These are phyloP conservation scores for Triplophysa bombifrons DNA, from an alignment of 2,797 vertebrate species.

Conservation along the genomic window DNA sequence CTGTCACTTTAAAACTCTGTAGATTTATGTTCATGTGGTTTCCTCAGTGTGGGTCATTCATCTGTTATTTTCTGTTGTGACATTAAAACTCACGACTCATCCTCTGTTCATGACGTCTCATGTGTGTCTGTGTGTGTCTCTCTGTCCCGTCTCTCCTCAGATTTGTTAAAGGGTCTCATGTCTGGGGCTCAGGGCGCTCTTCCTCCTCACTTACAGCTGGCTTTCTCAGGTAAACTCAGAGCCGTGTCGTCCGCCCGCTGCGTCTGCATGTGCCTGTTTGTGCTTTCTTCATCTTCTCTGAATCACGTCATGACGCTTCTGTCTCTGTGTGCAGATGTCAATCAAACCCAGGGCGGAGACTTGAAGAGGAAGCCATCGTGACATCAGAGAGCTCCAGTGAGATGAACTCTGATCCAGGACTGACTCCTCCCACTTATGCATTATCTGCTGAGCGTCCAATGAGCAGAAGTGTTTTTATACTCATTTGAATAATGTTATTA, in stretches of 20 bases:
- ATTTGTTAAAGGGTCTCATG: slow-evolving; percentile 98
- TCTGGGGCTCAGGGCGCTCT: slow-evolving; percentile 92
- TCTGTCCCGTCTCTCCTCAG: slow-evolving; percentile 73
- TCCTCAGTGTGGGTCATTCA: not conserved
- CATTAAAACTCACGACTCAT: not conserved
- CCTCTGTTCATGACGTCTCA: slow-evolving; percentile 16
- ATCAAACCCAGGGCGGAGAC: slow-evolving; percentile 93
- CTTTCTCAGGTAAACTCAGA: slow-evolving; percentile 88
- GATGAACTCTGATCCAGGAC: slow-evolving; percentile 43
- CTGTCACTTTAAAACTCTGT: too few relatives aligned
- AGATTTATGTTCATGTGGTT: too few relatives aligned
- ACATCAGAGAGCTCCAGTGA: slow-evolving; percentile 66
- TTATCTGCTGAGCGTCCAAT: slow-evolving; percentile 28
- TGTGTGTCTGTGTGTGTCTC: slow-evolving; percentile 35
- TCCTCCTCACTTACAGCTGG: slow-evolving; percentile 93
- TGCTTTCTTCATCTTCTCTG: not conserved
- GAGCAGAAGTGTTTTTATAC: slow-evolving; percentile 46
- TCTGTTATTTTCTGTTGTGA: not conserved
- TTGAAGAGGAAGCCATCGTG: slow-evolving; percentile 92
- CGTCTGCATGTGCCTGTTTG: slow-evolving; percentile 37
- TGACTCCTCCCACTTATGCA: slow-evolving; percentile 39
- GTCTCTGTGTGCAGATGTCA: slow-evolving; percentile 82
- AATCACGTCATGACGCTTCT: slow-evolving; percentile 25
- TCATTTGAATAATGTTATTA: slow-evolving; percentile 61
- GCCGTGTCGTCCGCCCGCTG: slow-evolving; percentile 40